Evolutionary conservation across 1,140 invertebrate species (phyloP).

Genomic region (Diachasma alloeum): DNA sequence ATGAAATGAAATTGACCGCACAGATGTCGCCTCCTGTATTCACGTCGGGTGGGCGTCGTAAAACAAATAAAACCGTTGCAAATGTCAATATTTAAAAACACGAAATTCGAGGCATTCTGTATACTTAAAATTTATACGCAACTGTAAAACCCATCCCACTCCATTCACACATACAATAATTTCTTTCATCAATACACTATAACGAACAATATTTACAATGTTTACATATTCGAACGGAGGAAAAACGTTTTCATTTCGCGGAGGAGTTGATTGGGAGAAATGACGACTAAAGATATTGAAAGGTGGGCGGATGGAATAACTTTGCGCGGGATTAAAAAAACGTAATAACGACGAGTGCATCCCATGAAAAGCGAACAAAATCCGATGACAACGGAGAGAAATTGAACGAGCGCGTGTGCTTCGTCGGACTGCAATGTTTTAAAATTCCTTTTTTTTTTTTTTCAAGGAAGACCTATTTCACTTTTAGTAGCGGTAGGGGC

Average conservation of each 20-base stretch:
- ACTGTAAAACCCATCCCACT: not conserved
- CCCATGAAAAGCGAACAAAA: slow-evolving; percentile 19
- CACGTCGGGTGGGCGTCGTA: not conserved
- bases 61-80: not conserved
- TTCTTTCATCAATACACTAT: not conserved
- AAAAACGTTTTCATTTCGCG: not conserved
- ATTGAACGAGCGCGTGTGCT: slow-evolving; percentile 13
- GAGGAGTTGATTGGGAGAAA: not conserved
- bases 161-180: not conserved
- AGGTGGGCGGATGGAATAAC: not conserved
- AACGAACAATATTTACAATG: slow-evolving; percentile 30
- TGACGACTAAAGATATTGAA: not conserved
- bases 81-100: not conserved
- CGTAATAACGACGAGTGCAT: slow-evolving; percentile 13
- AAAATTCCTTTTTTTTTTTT: not conserved
- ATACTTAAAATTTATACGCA: slow-evolving; percentile 5
- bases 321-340: not conserved
- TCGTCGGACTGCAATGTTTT: slow-evolving; percentile 9
- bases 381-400: slow-evolving; percentile 16
- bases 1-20: not conserved
- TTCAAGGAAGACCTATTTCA: not conserved
- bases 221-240: slow-evolving; percentile 20
- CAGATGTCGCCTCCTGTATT: not conserved
- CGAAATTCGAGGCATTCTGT: not conserved
- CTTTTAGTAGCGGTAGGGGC: not conserved